phyloP scores from a whole-genome alignment of 2,113 vertebrate genomes.

The Anseranas semipalmata region DNA sequence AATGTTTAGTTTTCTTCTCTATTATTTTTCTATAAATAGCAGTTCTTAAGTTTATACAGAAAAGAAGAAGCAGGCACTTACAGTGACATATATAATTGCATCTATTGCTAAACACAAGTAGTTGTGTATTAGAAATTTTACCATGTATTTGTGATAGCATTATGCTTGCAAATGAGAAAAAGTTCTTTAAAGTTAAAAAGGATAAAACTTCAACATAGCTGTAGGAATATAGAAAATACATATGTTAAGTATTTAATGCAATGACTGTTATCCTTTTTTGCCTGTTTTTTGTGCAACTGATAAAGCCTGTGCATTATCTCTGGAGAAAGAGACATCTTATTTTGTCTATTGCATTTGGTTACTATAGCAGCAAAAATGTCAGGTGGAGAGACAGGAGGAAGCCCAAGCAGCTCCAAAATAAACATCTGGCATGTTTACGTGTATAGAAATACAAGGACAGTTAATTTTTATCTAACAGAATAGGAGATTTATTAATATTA shows the following conservation, averaged over 20 bases:
- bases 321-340: conserved; percentile 47
- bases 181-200: not conserved
- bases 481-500: not conserved
- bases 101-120: not conserved
- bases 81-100: not conserved
- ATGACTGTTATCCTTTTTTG: not conserved
- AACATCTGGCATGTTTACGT: conserved; percentile 37
- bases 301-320: conserved; percentile 12
- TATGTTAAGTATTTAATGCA: not conserved
- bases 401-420: not conserved
- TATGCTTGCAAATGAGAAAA: not conserved
- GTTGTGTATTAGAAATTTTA: not conserved
- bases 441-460: conserved; percentile 13
- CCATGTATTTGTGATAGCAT: not conserved
- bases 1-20: not conserved
- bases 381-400: conserved; percentile 13
- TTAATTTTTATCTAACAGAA: not conserved
- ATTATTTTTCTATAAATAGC: not conserved
- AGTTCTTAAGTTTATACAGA: not conserved
- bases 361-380: conserved; percentile 78
- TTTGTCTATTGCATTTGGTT: conserved; percentile 77
- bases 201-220: not conserved
- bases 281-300: not conserved
- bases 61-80: not conserved
- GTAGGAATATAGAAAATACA: not conserved